Base-by-base conservation (phyloP, 2,888 invertebrate species). In the Drosophila histrio region DNA sequence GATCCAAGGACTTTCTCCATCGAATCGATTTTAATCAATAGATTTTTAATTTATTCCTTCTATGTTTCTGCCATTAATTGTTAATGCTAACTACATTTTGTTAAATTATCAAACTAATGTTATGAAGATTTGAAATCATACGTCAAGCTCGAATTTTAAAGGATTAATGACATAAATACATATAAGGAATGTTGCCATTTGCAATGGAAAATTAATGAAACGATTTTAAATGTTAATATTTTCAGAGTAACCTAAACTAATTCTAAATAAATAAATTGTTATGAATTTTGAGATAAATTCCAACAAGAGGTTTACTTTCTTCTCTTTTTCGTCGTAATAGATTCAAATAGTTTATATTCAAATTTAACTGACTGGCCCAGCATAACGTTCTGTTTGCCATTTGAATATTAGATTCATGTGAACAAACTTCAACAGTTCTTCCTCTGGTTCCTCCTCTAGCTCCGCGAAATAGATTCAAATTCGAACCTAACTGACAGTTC, bases 151-250 rank as follows among this genome's bases (percentile, higher is more conserved):
- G 34, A 21, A 7, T 44, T 56, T 52, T 39, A 44, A 11, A 13
- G 4, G 30, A 15, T 9, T 22, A 19, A 53, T 22, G 44, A 15
- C 50, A 52, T 22, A 19, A 53, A 17, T 38, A 15, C 50, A 52
- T 26, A 53, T 41, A 15, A 32, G 13, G n/a, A 59, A 52, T 52
- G 30, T 62, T 47, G 43, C 6, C 22, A 49, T 15, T 28, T 56
- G 26, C 17, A 22, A 46, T 63, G 34, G 15, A 53, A 58, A 26
- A 6, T 8, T 7, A 19, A 15, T 24, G 9, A 28, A 41, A 36
- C 39, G 19, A 44, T 77, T 80, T 72, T 9, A 77, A 65, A 54
- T 65, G 56, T 62, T 60, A 44, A 64, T 36, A 30, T 43, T 47
- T 24, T 46, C 43, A 52, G 44, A 47, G 3, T 11, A 26, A 52